These are phyloP conservation scores for Parthenolecanium corni DNA, from an alignment of 2,888 invertebrate genomes.

Conservation along the genomic window DNA sequence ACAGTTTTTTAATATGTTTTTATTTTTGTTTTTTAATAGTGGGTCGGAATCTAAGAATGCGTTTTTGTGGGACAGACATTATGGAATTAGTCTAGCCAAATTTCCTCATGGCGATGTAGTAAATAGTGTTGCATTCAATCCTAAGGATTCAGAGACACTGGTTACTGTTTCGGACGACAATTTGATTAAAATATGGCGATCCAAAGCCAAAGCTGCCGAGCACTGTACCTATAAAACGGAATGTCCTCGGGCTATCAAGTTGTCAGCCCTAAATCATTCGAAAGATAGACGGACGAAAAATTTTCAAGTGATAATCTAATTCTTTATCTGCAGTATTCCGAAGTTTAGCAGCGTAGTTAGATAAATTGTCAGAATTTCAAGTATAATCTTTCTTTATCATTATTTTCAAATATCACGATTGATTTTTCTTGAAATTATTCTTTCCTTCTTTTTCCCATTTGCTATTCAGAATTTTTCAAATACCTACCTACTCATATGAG, in stretches of 20 bases:
- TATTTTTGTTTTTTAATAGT: slow-evolving; percentile 42
- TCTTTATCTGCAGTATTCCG: too few relatives aligned
- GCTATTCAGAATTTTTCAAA: too few relatives aligned
- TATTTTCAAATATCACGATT: too few relatives aligned
- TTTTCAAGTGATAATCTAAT: slow-evolving; percentile 12
- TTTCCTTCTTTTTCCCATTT: too few relatives aligned
- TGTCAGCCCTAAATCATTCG: background rate
- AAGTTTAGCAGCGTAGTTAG: too few relatives aligned
- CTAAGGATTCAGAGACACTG: slow-evolving; percentile 64
- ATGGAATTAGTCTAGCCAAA: slow-evolving; percentile 61
- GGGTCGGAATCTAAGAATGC: slow-evolving; percentile 75
- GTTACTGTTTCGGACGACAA: slow-evolving; percentile 73
- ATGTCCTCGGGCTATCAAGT: slow-evolving; percentile 5
- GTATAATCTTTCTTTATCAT: too few relatives aligned
- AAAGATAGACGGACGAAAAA: background rate
- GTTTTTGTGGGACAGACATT: slow-evolving; percentile 75
- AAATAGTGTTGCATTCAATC: slow-evolving; percentile 75
- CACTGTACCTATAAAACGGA: background rate
- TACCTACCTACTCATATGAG: too few relatives aligned
- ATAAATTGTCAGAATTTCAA: too few relatives aligned
- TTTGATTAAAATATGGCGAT: slow-evolving; percentile 53
- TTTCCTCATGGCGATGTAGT: slow-evolving; percentile 69
- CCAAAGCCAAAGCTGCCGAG: slow-evolving; percentile 42
- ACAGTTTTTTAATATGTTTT: slow-evolving; percentile 42
- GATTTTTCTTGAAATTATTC: too few relatives aligned